Conservation (phyloP, 37 sponge, comb jelly and placozoan genomes). For the Lycopodina hypogea region DNA sequence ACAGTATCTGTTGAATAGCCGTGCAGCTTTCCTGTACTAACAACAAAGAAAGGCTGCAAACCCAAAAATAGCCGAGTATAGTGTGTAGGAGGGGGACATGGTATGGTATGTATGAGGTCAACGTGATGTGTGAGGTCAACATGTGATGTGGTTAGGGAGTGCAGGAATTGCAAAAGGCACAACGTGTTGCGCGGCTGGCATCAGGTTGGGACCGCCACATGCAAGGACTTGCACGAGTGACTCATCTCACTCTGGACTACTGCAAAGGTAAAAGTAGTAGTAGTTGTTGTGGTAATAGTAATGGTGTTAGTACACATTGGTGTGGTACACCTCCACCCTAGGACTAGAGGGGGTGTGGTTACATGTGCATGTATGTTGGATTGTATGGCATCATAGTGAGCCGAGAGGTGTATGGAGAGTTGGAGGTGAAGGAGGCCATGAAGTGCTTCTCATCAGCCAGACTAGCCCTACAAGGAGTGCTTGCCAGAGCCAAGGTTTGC, state of each 20-base stretch:
- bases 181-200: conserved; percentile 28
- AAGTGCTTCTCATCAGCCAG: conserved; percentile 52
- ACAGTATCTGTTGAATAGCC: too few relatives aligned
- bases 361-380: too few relatives aligned
- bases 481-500: conserved; percentile 51
- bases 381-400: too few relatives aligned
- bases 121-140: not conserved
- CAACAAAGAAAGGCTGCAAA: too few relatives aligned
- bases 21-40: too few relatives aligned
- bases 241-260: conserved; percentile 57
- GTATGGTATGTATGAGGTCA: not conserved
- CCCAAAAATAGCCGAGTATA: too few relatives aligned
- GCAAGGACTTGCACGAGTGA: conserved; percentile 30
- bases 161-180: conserved; percentile 73
- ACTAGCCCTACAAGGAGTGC: conserved; percentile 38
- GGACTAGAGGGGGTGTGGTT: too few relatives aligned
- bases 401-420: not conserved
- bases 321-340: too few relatives aligned
- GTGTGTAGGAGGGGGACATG: too few relatives aligned
- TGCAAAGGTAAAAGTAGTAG: conserved; percentile 62
- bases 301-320: too few relatives aligned
- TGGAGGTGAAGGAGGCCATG: not conserved
- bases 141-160: conserved; percentile 36
- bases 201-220: conserved; percentile 55
- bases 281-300: too few relatives aligned